phyloP scores from a whole-genome alignment of 2,888 invertebrate species.

The Salticus scenicus region DNA sequence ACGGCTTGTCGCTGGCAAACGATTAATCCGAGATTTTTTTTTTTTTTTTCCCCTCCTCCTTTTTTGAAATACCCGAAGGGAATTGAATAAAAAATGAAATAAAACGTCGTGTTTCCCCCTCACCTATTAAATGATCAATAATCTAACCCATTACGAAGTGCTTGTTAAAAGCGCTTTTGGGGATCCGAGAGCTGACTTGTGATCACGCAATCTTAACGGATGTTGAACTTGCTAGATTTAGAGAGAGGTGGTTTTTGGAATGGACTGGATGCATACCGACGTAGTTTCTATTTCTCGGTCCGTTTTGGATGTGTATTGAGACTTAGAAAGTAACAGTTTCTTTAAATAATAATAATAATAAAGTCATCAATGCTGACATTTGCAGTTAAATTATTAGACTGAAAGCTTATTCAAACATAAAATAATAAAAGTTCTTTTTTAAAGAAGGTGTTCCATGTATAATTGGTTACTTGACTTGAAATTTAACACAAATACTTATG shows the following conservation, averaged over 20 bases:
- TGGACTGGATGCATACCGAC: neutral
- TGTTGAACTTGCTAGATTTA: slow-evolving; percentile 42
- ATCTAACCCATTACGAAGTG: slow-evolving; percentile 39
- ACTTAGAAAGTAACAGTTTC: too few species aligned
- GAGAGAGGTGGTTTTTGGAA: neutral
- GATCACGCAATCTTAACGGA: slow-evolving; percentile 49
- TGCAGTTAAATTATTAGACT: too few species aligned
- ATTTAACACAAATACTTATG: too few species aligned
- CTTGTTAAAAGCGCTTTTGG: slow-evolving; percentile 42
- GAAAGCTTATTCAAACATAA: too few species aligned
- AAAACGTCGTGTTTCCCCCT: slow-evolving; percentile 5
- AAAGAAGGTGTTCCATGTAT: too few species aligned
- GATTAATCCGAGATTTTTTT: neutral
- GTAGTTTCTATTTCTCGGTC: neutral
- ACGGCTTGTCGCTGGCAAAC: neutral
- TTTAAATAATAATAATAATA: too few species aligned
- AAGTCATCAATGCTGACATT: too few species aligned
- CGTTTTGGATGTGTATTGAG: neutral
- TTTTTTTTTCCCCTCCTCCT: neutral
- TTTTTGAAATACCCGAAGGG: neutral
- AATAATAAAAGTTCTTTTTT: too few species aligned
- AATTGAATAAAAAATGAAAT: slow-evolving; percentile 3
- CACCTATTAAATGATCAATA: slow-evolving; percentile 57
- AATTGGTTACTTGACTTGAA: too few species aligned
- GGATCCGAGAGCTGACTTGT: slow-evolving; percentile 1